phyloP scores from a whole-genome alignment of 2,888 invertebrate species.

The Marronus borbonicus region DNA sequence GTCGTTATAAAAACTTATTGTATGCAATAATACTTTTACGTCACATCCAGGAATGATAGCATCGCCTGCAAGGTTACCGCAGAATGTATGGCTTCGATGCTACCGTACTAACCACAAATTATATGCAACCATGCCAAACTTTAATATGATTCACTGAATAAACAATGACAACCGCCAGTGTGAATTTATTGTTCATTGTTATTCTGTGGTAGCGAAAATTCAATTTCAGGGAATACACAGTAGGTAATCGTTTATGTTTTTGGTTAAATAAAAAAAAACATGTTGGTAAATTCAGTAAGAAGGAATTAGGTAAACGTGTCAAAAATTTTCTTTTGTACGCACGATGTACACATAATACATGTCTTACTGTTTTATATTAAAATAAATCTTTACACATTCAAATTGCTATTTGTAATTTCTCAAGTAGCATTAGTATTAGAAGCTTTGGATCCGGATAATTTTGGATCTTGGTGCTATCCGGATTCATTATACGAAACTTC shows the following conservation, averaged over 20 bases:
- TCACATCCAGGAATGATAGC: background rate
- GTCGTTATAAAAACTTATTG: background rate
- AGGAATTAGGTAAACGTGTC: too few relatives aligned
- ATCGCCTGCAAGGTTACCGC: background rate
- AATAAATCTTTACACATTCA: too few relatives aligned
- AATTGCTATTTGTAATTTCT: too few relatives aligned
- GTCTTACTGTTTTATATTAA: too few relatives aligned
- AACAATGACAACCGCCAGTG: background rate
- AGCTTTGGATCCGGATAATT: too few relatives aligned
- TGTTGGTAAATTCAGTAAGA: background rate
- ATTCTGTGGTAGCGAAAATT: conserved; percentile 6
- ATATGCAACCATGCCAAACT: conserved; percentile 18
- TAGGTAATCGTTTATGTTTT: background rate
- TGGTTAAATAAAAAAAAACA: conserved; percentile 14
- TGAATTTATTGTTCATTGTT: conserved; percentile 28
- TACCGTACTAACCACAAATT: conserved; percentile 22
- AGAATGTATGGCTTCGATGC: conserved; percentile 1
- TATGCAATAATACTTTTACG: background rate
- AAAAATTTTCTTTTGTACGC: too few relatives aligned
- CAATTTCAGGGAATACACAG: conserved; percentile 13
- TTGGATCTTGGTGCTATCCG: too few relatives aligned
- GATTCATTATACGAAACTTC: too few relatives aligned
- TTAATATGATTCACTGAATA: conserved; percentile 16
- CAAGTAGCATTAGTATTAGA: too few relatives aligned
- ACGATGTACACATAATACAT: too few relatives aligned